Conservation (phyloP, 2,888 invertebrate species). For the Agelastica alni region DNA sequence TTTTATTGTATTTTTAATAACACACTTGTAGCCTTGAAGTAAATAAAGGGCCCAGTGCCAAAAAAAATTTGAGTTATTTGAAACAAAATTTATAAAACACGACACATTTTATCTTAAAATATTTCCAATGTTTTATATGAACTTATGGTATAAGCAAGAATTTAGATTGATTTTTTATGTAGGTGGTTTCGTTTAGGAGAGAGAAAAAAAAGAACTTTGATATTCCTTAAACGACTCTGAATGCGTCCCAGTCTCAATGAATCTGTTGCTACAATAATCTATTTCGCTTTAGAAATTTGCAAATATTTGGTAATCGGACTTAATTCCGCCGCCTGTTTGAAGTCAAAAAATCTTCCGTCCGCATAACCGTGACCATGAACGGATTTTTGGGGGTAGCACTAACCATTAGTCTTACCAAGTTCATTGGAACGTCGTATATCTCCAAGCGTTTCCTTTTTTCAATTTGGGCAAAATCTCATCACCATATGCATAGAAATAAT, state of each 20-base stretch:
- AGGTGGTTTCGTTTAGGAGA: too few species aligned
- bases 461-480: neutral
- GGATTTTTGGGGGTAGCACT: neutral
- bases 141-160: too few species aligned
- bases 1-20: too few species aligned
- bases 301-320: neutral
- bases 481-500: conserved; percentile 10
- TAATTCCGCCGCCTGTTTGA: neutral
- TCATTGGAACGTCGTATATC: neutral
- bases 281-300: neutral
- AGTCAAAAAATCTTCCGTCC: neutral
- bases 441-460: neutral
- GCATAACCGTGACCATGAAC: neutral
- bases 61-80: too few species aligned
- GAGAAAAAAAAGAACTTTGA: too few species aligned
- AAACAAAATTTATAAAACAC: too few species aligned
- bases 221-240: too few species aligned
- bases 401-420: neutral
- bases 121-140: too few species aligned
- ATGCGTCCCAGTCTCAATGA: neutral
- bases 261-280: neutral
- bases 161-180: too few species aligned
- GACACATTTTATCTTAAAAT: too few species aligned
- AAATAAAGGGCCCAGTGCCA: too few species aligned
- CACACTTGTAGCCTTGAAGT: too few species aligned